Evolutionary conservation across 2,797 vertebrate species (phyloP).

Genomic region (Melopsittacus undulatus): DNA sequence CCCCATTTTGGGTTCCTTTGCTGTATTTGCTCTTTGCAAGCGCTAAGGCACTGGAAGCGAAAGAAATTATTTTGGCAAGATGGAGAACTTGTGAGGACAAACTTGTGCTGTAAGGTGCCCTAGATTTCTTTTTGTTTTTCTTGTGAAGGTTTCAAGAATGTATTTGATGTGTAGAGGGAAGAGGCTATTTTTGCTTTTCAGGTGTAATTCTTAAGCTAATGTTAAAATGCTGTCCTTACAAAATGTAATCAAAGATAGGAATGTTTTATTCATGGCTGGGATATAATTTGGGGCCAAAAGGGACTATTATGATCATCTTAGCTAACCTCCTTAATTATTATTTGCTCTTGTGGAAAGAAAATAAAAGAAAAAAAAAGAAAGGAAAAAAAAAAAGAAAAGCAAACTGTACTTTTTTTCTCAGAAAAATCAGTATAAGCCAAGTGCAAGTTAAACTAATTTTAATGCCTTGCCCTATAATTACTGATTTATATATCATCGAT

Average conservation of each 20-base stretch:
- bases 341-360: background rate
- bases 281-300: background rate
- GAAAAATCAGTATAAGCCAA: background rate
- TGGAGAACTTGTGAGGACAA: background rate
- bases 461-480: background rate
- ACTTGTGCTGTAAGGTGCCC: background rate
- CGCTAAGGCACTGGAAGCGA: background rate
- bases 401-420: background rate
- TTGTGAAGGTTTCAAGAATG: background rate
- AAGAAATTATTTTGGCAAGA: background rate
- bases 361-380: background rate
- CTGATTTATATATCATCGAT: background rate
- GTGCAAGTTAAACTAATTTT: background rate
- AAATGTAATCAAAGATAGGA: background rate
- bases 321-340: background rate
- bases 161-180: background rate
- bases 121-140: background rate
- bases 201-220: background rate
- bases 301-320: background rate
- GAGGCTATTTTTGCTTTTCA: background rate
- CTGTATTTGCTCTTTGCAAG: background rate
- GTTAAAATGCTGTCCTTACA: background rate
- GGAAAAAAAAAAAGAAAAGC: no score
- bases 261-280: background rate
- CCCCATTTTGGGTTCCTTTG: background rate